These are phyloP conservation scores for Larimichthys crocea DNA, from an alignment of 2,113 vertebrate genomes.

Conservation along the genomic window DNA sequence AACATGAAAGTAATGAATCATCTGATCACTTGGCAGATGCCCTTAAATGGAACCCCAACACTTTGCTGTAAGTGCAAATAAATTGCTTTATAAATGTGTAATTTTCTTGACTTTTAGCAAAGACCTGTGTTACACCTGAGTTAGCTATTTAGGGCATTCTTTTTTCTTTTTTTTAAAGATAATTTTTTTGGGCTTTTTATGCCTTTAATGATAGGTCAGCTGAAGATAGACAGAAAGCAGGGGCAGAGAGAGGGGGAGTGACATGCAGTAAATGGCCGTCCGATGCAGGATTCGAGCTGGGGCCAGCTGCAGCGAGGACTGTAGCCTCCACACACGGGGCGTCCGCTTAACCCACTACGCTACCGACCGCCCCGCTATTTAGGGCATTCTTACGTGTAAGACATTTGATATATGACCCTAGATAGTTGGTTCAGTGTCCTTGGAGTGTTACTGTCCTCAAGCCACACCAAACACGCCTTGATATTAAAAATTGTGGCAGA, in stretches of 20 bases:
- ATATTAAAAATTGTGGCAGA: constrained; percentile 49
- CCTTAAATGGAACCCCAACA: background rate
- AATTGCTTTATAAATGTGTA: background rate
- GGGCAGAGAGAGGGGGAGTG: too few species aligned
- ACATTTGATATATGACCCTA: background rate
- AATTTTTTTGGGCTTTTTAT: too few species aligned
- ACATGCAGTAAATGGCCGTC: too few species aligned
- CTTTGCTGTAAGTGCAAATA: background rate
- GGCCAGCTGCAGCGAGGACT: too few species aligned
- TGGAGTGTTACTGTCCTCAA: constrained; percentile 19
- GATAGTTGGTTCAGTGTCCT: constrained; percentile 7
- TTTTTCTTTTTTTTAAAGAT: too few species aligned
- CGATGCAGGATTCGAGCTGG: too few species aligned
- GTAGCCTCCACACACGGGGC: too few species aligned
- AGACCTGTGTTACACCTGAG: background rate
- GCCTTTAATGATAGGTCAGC: too few species aligned
- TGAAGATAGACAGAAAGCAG: too few species aligned
- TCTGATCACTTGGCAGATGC: background rate
- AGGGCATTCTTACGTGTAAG: background rate
- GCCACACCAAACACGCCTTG: constrained; percentile 30
- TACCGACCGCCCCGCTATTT: too few species aligned
- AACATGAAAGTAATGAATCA: background rate
- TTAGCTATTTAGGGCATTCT: background rate
- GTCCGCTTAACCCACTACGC: too few species aligned
- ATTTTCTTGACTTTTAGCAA: background rate